A percentile compares a stretch with the other conserved stretches of the same genome.
phyloP scores from a whole-genome alignment of 2,888 invertebrate genomes.

The Argynnis bischoffii region DNA sequence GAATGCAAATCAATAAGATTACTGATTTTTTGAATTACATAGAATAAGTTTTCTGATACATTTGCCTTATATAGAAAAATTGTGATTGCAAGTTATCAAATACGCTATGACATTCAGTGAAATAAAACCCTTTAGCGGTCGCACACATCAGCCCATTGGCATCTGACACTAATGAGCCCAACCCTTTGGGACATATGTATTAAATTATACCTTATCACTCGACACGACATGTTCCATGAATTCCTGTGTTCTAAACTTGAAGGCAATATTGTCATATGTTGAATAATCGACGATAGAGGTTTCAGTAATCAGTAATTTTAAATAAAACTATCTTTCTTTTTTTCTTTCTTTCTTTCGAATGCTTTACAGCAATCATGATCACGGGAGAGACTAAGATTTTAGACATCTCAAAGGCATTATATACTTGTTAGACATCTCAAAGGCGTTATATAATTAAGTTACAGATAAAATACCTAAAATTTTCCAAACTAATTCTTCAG shows the following conservation, averaged over 20 bases:
- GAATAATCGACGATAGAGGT: conserved; percentile 18
- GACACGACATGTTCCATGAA: conserved; percentile 40
- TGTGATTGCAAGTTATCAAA: conserved; percentile 3
- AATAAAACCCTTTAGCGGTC: conserved; percentile 31
- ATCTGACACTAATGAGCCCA: conserved; percentile 71
- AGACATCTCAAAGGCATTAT: no score
- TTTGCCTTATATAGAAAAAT: neutral
- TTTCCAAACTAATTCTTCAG: no score
- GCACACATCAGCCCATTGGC: conserved; percentile 47
- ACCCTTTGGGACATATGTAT: conserved; percentile 72
- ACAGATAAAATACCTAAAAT: no score
- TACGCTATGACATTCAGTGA: conserved; percentile 27
- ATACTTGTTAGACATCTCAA: no score
- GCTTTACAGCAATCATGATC: no score
- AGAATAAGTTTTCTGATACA: neutral
- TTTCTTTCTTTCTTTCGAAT: no score
- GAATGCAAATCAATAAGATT: no score
- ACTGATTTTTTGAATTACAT: no score
- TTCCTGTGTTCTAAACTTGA: conserved; percentile 17
- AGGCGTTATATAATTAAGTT: no score
- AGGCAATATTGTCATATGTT: conserved; percentile 20
- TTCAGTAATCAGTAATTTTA: no score
- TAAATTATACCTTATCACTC: conserved; percentile 71
- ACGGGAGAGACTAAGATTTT: no score
- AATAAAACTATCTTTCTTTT: no score